Evolutionary conservation across 23 tunicate species (phyloP), one percentile per base, ranked within the genome.

Genomic region (Aplidium turbinatum): DNA sequence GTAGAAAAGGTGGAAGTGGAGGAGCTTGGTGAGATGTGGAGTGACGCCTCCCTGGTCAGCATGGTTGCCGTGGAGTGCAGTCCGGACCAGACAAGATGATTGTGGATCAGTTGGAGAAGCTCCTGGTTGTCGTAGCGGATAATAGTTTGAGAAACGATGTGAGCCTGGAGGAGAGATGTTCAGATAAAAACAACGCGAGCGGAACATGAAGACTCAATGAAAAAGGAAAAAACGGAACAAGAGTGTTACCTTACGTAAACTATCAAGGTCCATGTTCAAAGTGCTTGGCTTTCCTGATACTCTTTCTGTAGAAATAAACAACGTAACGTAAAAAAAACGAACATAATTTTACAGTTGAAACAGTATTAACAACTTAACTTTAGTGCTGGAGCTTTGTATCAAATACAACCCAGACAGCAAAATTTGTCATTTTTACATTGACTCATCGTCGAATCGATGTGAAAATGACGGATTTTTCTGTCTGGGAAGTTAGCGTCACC

Each of bases 101-200:
- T 64, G 77, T 90, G 97, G 32, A 90, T 90, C 53, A 90, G 46
- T 38, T 78, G 83, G 9, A 90, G 97, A 46, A 90, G 38, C 33
- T 90, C 97, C 16, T 73, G 67, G 58, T 90, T 90, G 72, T 82
- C 78, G 76, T 58, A 90, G 36, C 84, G 89, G 24, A 90, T 82
- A 26, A 63, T 74, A 1, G 97, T 90, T 48, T 82, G 84, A 13
- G 89, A 82, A 1, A 90, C 97, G 19, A 90, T 78, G 68, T 78
- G 81, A 30, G 85, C 80, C 83, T 85, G 72, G 5, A 64, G 33
- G 54, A 22, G 30, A 56, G 19, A 56, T n/a, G 50, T 42, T 9
- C 11, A 42, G 16, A 9, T 11, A 16, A 16, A 42, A 16, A 42
- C 11, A 42, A 42, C 48, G 48, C 9, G 48, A 42, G 13, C 13